Base-by-base conservation (phyloP, 2,888 invertebrate genomes). In the Tiliacea citrago region DNA sequence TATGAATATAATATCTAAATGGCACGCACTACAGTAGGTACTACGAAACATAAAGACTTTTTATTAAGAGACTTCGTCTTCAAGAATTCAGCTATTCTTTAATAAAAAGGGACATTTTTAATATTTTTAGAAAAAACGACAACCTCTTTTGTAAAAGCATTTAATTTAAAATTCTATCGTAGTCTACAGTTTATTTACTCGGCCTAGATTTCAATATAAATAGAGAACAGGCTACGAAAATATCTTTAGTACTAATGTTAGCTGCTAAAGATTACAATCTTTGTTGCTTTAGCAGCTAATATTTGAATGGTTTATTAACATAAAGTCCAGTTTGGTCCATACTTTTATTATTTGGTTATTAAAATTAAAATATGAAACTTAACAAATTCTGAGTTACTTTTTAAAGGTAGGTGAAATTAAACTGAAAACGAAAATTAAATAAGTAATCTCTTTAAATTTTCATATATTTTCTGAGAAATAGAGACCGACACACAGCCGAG, bases 181-280 rank as follows among this genome's bases (percentile, higher is more conserved):
- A 58, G 63, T 83, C 47, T 9, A 29, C 55, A 77, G 51, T 83
- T 83, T 83, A 83, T 78, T 81, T 73, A 60, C 39, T 72, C 35
- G 49, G 13, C 83, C 79, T 67, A 68, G 67, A 79, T 83, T 83
- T 83, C 51, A 72, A 72, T 68, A 49, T 66, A 78, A 83, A 82
- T 57, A 69, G 65, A 83, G 55, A 47, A 60, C 79, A 68, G 62
- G 39, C 79, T 60, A 78, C 24, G 49, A 69, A 83, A 83, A 83
- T 83, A 70, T 61, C 58, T 83, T 63, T 24, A 77, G 58, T 35
- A 75, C 82, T 79, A 77, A 65, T 29, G 29, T 29, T 29, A 29
- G 29, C 29, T 29, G 29, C 29, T 29, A 29, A 29, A 29, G 29
- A 29, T 29, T 29, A 29, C 1, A 29, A 29, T 29, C 29, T 29